Base-by-base conservation (phyloP, 2,797 vertebrate species). In the Karalla daura region DNA sequence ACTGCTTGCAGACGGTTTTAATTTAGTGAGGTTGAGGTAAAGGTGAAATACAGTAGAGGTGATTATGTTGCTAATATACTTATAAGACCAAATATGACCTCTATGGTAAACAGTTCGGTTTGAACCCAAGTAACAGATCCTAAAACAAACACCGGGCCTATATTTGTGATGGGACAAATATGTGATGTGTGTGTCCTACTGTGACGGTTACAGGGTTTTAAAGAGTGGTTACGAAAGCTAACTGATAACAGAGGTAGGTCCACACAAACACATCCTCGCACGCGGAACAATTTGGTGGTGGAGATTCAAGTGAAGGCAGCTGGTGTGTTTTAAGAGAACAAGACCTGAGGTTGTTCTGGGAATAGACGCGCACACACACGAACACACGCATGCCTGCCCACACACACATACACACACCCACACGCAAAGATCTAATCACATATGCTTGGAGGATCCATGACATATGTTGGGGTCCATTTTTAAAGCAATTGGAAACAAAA, bases 311-410 rank as follows among this genome's bases (percentile, higher is more conserved):
- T 33, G 60, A 71, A 71, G 51, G 35, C 86, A 84, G 60, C 76
- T 87, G 87, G 80, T 71, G 27, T 61, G 63, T 63, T 85, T 87
- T 83, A 83, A 73, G 40, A 62, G 59, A 74, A 68, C 62, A 21
- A 74, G 47, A 76, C 76, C 76, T 50, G 27, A 7, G 65, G 74
- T 62, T 80, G 63, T 86, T 86, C 74, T 72, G 45, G 80, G 70
- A 88, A 80, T 51, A 69, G 15, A 68, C 36, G 50, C 41, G 59
- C 46, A 36, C 33, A 27, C 40, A 51, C 65, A 44, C 47, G 13
- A 27, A 47, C 32, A 73, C 40, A 17, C 28, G 40, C 43, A 68
- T 35, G 17, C 32, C 47, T 30, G 56, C 54, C 11, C 24, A 66
- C 44, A 68, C 45, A 23, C 33, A 61, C 41, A 56, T 41, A 13